phyloP scores from a whole-genome alignment of 2,888 invertebrate genomes.

The Drosophila borborema region DNA sequence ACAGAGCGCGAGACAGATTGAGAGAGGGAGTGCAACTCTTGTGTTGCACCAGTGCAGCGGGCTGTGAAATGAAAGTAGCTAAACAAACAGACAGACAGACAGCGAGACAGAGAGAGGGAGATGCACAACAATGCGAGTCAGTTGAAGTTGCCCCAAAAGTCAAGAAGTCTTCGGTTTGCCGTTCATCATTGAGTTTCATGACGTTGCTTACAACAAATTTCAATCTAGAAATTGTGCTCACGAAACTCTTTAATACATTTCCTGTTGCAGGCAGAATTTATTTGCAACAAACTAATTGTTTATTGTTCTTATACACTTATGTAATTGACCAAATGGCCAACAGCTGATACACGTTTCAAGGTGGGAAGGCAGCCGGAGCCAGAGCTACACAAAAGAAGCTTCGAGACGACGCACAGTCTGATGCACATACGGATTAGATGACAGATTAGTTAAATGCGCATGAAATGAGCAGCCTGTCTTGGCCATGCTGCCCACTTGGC shows the following conservation, averaged over 20 bases:
- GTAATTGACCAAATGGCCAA: conserved; percentile 38
- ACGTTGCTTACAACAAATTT: conserved; percentile 42
- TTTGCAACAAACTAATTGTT: conserved; percentile 69
- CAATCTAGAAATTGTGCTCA: conserved; percentile 50
- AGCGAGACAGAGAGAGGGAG: conserved; percentile 4
- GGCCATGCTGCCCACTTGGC: conserved; percentile 46
- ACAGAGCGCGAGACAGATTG: background rate
- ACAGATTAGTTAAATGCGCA: conserved; percentile 81
- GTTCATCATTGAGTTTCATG: conserved; percentile 51
- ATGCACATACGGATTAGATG: conserved; percentile 75
- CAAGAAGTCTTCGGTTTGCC: conserved; percentile 46
- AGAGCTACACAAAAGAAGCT: conserved; percentile 27
- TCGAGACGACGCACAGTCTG: conserved; percentile 42
- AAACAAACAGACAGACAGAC: conserved; percentile 6
- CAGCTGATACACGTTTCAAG: conserved; percentile 41
- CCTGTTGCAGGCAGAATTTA: conserved; percentile 50
- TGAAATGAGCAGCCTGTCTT: conserved; percentile 69
- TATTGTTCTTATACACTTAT: conserved; percentile 55
- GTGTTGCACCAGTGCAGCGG: conserved; percentile 46
- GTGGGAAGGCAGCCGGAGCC: conserved; percentile 1
- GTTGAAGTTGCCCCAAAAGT: conserved; percentile 28
- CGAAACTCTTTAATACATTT: conserved; percentile 56
- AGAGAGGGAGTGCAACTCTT: background rate
- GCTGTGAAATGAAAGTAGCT: conserved; percentile 69
- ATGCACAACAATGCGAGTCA: conserved; percentile 33